Evolutionary conservation across 1,140 invertebrate species (phyloP).

Genomic region (Lepidurus arcticus): DNA sequence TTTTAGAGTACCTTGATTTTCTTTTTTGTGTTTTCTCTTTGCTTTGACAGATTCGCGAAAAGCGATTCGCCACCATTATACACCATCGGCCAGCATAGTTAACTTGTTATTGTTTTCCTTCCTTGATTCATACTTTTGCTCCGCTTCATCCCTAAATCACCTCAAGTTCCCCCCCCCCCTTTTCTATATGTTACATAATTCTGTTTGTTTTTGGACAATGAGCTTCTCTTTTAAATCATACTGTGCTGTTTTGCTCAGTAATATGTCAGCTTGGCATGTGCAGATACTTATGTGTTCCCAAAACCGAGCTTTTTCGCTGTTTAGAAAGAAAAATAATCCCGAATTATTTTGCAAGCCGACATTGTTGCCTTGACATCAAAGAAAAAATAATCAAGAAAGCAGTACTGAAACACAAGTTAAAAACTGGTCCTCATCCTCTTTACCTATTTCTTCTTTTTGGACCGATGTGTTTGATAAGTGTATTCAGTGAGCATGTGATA

Average conservation of each 20-base stretch:
- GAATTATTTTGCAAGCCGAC: background rate
- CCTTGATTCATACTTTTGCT: slow-evolving; percentile 12
- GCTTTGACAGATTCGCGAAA: slow-evolving; percentile 25
- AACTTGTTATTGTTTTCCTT: slow-evolving; percentile 12
- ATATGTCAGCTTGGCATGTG: slow-evolving; percentile 11
- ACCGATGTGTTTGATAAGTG: slow-evolving; percentile 12
- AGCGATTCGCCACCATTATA: slow-evolving; percentile 21
- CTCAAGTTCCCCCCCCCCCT: background rate
- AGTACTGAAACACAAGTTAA: background rate
- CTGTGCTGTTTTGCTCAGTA: background rate
- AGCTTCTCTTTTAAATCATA: background rate
- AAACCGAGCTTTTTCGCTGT: slow-evolving; percentile 10
- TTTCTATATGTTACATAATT: background rate
- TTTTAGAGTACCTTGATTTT: slow-evolving; percentile 23
- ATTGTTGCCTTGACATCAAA: background rate
- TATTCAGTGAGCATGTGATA: slow-evolving; percentile 24
- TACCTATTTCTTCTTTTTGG: background rate
- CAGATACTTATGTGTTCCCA: background rate
- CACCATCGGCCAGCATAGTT: slow-evolving; percentile 18
- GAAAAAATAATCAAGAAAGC: background rate
- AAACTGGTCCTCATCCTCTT: background rate
- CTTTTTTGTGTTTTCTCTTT: slow-evolving; percentile 30
- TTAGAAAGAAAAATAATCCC: background rate
- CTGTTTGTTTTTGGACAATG: background rate
- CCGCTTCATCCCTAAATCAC: background rate